Base-by-base conservation (phyloP, 2,888 invertebrate species). In the Rhabditophanes sp. region DNA sequence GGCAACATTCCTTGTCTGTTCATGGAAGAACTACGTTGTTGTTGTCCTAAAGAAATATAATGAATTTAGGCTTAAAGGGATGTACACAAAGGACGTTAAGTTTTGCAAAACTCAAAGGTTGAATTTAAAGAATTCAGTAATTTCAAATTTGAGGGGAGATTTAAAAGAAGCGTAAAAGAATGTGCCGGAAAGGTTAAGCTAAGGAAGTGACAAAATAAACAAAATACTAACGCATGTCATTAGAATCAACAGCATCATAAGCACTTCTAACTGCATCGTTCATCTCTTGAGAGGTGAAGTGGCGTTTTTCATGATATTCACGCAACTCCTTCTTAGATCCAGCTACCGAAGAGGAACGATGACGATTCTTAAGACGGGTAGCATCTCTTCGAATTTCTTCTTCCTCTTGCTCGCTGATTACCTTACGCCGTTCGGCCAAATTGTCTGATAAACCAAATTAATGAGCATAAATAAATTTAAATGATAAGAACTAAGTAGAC, bases 211-310 rank as follows among this genome's bases (percentile, higher is more conserved):
- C 11, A 15, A 11, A 28, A 14, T 17, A 28, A 28, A 14, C 12
- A 28, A 33, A 30, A 30, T 24, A 27, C 31, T 21, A 24, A 30
- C 31, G 31, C 21, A 30, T 30, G 26, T 50, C 40, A 8, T 48
- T 48, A 23, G 51, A 46, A 24, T 53, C 53, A 19, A 51, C 53
- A 4, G 51, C 51, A 6, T 42, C 45, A 29, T 53, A 53, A 7
- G 53, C 53, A 26, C 50, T 49, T 12, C 44, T 33, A 11, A 53
- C 50, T 11, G 52, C 48, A 22, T 43, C 37, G 33, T 53, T 43
- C 31, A 51, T 37, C 34, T 53, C 53, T 14, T 44, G 45, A 11
- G 46, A 41, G 8, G 51, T 53, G 48, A 48, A 49, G 16, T 44
- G 42, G 4, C 53, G 40, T 14, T 46, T 36, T 26, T 40, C 31